Evolutionary conservation across 2,888 invertebrate genomes (phyloP).

Genomic region (Diarsia rubi): DNA sequence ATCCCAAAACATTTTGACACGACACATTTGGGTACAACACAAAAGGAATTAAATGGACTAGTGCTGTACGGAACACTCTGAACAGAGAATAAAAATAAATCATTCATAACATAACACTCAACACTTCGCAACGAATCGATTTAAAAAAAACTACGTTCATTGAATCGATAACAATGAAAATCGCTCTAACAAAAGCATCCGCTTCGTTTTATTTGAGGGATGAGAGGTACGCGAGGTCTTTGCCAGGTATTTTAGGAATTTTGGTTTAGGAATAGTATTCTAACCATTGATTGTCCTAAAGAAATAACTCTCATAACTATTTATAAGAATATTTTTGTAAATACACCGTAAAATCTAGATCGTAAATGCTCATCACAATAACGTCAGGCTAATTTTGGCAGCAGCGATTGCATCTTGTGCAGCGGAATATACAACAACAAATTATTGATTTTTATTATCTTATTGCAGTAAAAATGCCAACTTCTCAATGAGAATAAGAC

Average conservation of each 20-base stretch:
- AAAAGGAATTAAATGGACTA: constrained; percentile 73
- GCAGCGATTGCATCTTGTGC: background rate
- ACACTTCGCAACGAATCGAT: constrained; percentile 85
- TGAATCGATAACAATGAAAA: constrained; percentile 89
- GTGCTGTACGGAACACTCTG: constrained; percentile 53
- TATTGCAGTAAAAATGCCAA: too few species aligned
- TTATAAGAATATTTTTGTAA: too few species aligned
- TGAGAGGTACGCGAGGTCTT: constrained; percentile 48
- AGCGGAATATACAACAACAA: background rate
- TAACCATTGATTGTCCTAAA: background rate
- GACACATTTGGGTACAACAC: constrained; percentile 61
- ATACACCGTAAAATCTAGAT: too few species aligned
- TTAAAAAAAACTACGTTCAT: constrained; percentile 87
- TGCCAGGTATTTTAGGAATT: background rate
- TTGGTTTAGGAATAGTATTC: background rate
- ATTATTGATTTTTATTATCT: too few species aligned
- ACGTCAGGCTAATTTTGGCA: background rate
- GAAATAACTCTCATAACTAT: background rate
- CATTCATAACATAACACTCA: constrained; percentile 86
- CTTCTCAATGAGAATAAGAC: background rate
- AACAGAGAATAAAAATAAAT: constrained; percentile 83
- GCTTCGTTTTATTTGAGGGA: constrained; percentile 68
- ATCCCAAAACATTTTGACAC: constrained; percentile 81
- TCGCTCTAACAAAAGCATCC: constrained; percentile 84
- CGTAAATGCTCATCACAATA: background rate